Base-by-base conservation (phyloP, 1,140 invertebrate genomes). In the Lepidurus packardi region DNA sequence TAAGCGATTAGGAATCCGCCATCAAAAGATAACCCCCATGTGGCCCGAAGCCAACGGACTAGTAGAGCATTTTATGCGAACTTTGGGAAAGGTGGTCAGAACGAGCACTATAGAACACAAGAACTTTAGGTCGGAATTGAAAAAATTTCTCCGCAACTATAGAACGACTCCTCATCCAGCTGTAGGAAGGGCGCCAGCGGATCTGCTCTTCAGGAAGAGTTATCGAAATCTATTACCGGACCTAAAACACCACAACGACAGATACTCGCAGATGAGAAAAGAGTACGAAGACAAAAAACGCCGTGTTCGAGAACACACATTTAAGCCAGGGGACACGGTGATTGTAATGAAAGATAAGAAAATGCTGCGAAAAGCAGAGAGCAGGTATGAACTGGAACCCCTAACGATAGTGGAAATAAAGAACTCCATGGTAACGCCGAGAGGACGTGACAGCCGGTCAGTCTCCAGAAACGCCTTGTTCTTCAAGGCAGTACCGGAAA, bases 141-240 rank as follows among this genome's bases (percentile, higher is more conserved):
- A 75, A n/a, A 47, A 47, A n/a, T n/a, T 75, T 75, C 42, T 75
- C 34, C 13, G 16, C 16, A 75, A 75, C 24, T 21, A 75, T 11
- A 75, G 74, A 75, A 25, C 74, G 13, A 75, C 74, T 13, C 25
- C 74, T 16, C 74, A 75, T 34, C 25, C 74, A 34, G 74, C 74
- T 74, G 45, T 47, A 47, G 4, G 45, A 47, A 47, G 45, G 16
- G 45, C 74, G 24, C 74, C 74, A 34, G 74, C 1, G n/a, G 74
- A 75, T 43, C n/a, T 75, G n/a, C 34, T 75, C 34, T 24, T 75
- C 43, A 34, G 25, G 16, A 34, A 34, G 34, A 13, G 34, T 7
- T 25, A 34, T 75, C 6, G 74, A 25, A 34, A 34, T 11, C n/a
- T 75, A 43, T 43, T 75, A 16, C 74, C 74, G 16, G 25, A 75